These are phyloP conservation scores for Trissolcus brochymenae DNA, from an alignment of 2,888 invertebrate genomes.

Conservation along the genomic window DNA sequence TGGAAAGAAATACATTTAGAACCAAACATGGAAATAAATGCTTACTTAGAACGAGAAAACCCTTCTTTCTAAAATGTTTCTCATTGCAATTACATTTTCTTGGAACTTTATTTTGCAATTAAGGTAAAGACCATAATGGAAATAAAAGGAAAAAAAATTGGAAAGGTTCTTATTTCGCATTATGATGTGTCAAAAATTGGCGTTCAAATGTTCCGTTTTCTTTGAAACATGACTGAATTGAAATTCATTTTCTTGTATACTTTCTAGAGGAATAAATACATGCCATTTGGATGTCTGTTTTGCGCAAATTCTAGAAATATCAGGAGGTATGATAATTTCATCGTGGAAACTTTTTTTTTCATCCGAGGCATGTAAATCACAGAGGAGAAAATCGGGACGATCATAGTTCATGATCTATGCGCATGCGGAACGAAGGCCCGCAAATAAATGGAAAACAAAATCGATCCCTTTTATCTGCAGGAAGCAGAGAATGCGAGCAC, in stretches of 20 bases:
- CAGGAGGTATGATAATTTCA: conserved; percentile 36
- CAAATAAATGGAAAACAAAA: conserved; percentile 10
- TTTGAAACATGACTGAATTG: conserved; percentile 14
- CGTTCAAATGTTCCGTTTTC: conserved; percentile 4
- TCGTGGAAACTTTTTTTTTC: conserved; percentile 40
- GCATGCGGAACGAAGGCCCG: conserved; percentile 34
- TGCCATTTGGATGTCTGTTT: conserved; percentile 16
- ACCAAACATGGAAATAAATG: too few species aligned
- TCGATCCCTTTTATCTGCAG: conserved; percentile 42
- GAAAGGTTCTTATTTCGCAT: too few species aligned
- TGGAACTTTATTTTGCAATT: too few species aligned
- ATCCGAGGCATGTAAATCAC: conserved; percentile 35
- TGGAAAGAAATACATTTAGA: too few species aligned
- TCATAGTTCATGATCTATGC: conserved; percentile 43
- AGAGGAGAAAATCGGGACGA: conserved; percentile 45
- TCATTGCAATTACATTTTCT: too few species aligned
- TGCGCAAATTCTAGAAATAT: conserved; percentile 30
- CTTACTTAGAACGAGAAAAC: too few species aligned
- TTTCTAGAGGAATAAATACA: conserved; percentile 34
- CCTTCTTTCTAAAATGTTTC: too few species aligned
- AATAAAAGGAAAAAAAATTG: too few species aligned
- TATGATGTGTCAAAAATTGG: too few species aligned
- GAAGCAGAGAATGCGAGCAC: conserved; percentile 46
- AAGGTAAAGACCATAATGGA: too few species aligned
- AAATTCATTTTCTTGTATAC: conserved; percentile 31